Evolutionary conservation across 2,888 invertebrate genomes (phyloP).

Genomic region (Agrochola circellaris): DNA sequence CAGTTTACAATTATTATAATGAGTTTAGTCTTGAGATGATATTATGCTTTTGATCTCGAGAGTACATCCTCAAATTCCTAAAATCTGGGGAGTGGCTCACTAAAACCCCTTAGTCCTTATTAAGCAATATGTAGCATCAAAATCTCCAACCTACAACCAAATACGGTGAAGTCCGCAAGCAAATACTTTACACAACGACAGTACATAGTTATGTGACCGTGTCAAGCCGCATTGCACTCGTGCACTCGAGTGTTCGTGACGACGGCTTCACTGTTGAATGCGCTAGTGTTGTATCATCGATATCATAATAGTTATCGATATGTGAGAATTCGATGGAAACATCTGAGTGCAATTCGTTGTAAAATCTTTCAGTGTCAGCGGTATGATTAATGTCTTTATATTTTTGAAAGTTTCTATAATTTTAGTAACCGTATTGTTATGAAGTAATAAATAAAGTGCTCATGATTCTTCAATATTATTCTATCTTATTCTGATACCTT

Average conservation of each 20-base stretch:
- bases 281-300: conserved; percentile 54
- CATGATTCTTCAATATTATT: background rate
- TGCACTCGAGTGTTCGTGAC: conserved; percentile 61
- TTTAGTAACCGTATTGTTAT: background rate
- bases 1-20: too few relatives aligned
- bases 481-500: background rate
- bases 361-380: background rate
- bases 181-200: conserved; percentile 49
- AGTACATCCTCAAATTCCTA: too few relatives aligned
- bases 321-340: conserved; percentile 5
- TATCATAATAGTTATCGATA: conserved; percentile 29
- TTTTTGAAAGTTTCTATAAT: background rate
- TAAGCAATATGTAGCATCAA: too few relatives aligned
- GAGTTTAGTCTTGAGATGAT: too few relatives aligned
- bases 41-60: too few relatives aligned
- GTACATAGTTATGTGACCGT: conserved; percentile 63
- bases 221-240: conserved; percentile 70
- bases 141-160: background rate
- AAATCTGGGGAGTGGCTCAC: too few relatives aligned
- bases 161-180: background rate
- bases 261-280: conserved; percentile 66
- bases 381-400: conserved; percentile 10
- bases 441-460: background rate
- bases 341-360: background rate
- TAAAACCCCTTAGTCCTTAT: too few relatives aligned